phyloP scores from a whole-genome alignment of 2,888 invertebrate genomes.

The Nomada goodeniana region DNA sequence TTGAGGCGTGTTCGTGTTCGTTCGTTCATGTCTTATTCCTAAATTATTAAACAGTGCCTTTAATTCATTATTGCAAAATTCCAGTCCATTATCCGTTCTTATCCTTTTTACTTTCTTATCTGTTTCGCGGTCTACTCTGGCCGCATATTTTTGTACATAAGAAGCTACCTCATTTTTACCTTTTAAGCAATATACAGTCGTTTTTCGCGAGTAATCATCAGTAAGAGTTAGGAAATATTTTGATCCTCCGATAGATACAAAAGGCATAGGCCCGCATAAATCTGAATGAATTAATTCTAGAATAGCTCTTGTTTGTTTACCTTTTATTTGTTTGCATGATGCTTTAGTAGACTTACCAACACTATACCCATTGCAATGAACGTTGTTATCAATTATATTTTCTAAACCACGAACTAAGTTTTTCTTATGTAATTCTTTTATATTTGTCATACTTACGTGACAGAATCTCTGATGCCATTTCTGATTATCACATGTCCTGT shows the following conservation, averaged over 20 bases:
- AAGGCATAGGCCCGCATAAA: slow-evolving; percentile 16
- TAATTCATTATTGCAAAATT: background rate
- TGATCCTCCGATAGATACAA: background rate
- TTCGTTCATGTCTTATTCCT: background rate
- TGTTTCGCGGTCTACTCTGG: too few species aligned
- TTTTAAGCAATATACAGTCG: background rate
- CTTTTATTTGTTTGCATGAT: slow-evolving; percentile 11
- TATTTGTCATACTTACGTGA: too few species aligned
- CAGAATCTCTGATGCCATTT: too few species aligned
- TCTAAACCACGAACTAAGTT: background rate
- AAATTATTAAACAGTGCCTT: background rate
- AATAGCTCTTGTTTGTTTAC: slow-evolving; percentile 5
- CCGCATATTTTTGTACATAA: too few species aligned
- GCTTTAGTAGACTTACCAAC: slow-evolving; percentile 10
- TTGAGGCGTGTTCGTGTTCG: background rate
- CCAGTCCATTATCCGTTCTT: slow-evolving; percentile 1
- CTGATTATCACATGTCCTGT: too few species aligned
- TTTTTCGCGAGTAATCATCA: background rate
- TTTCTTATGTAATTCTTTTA: background rate
- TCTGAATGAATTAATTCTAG: slow-evolving; percentile 18
- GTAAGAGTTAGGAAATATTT: background rate
- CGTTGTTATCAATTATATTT: too few species aligned
- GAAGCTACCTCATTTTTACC: background rate
- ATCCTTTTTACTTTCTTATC: too few species aligned
- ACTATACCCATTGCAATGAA: slow-evolving; percentile 5